phyloP scores from a whole-genome alignment of 2,797 vertebrate genomes.

The Naso thynnoides region DNA sequence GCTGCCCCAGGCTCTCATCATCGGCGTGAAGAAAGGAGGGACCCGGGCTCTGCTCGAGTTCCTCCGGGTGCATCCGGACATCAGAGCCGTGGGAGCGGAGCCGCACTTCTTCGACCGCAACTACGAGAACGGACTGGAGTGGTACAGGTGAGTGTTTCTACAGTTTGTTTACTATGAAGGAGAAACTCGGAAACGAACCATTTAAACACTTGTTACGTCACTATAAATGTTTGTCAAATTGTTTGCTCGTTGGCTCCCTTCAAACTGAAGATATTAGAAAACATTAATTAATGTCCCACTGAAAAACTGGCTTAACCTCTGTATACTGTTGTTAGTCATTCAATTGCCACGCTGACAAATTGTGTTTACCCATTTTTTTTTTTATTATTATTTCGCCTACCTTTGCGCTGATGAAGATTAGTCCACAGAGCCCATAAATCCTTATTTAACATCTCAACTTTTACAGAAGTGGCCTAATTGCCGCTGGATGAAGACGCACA shows the following conservation, averaged over 20 bases:
- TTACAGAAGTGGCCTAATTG: slow-evolving; percentile 51
- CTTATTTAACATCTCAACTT: slow-evolving; percentile 63
- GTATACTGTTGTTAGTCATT: slow-evolving; percentile 45
- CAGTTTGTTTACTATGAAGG: background rate
- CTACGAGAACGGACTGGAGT: slow-evolving; percentile 90
- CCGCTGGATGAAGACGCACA: slow-evolving; percentile 37
- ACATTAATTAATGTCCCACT: background rate
- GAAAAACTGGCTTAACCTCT: background rate
- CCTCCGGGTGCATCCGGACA: slow-evolving; percentile 93
- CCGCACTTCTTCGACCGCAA: slow-evolving; percentile 97
- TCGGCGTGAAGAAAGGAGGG: slow-evolving; percentile 93
- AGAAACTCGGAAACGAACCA: background rate
- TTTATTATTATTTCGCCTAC: slow-evolving; percentile 34
- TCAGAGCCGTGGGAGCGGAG: slow-evolving; percentile 93
- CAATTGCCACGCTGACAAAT: slow-evolving; percentile 59
- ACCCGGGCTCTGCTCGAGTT: slow-evolving; percentile 96
- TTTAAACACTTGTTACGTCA: background rate
- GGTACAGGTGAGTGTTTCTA: slow-evolving; percentile 87
- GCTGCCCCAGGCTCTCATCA: slow-evolving; percentile 86
- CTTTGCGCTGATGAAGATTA: slow-evolving; percentile 43
- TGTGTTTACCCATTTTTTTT: slow-evolving; percentile 62
- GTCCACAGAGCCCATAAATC: slow-evolving; percentile 40
- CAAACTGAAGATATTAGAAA: background rate
- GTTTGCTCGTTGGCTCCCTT: too few relatives aligned
- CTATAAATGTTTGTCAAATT: background rate